Base-by-base conservation (phyloP, 2,797 vertebrate species). In the Gouania willdenowi region DNA sequence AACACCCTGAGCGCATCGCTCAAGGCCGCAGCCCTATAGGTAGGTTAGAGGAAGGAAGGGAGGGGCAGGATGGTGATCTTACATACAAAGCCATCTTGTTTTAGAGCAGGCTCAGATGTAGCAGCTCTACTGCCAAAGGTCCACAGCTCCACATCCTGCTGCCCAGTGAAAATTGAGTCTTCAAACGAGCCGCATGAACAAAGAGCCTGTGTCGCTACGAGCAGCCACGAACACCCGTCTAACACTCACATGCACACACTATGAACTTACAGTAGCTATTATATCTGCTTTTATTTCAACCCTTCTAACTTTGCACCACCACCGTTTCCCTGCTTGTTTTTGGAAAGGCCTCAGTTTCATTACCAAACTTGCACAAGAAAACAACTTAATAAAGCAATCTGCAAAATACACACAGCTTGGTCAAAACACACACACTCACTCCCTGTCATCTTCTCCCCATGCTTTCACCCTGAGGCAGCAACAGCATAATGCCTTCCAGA, bases 61-160 rank as follows among this genome's bases (percentile, higher is more conserved):
- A 76, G 79, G 79, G 63, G 79, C 59, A 59, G 65, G 43, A 59
- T 60, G 69, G 68, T 20, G 51, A 69, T 55, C 45, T 24, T 69
- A 57, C 51, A 68, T 56, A 89, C 86, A 90, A 88, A 88, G 88
- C 79, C 84, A 85, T 82, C 79, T 88, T 90, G 87, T 90, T 87
- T 60, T 9, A 82, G 58, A 34, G 62, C 31, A 35, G 44, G 46
- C 73, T 83, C 79, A 82, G 75, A 88, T 87, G 82, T 81, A 82
- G 53, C 21, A 41, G 66, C 71, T 82, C 71, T 67, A 62, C 66
- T 84, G 88, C 86, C 85, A 87, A 79, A 45, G 60, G 72, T 79
- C 69, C 68, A 34, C 43, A 66, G 70, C 75, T 49, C 79, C 33
- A 87, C 84, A 86, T 88, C 82, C 86, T 87, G 77, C 69, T 14